Evolutionary conservation across 2,888 invertebrate species (phyloP), one percentile per base, ranked within the genome.

Genomic region (Cylindroiulus punctatus): DNA sequence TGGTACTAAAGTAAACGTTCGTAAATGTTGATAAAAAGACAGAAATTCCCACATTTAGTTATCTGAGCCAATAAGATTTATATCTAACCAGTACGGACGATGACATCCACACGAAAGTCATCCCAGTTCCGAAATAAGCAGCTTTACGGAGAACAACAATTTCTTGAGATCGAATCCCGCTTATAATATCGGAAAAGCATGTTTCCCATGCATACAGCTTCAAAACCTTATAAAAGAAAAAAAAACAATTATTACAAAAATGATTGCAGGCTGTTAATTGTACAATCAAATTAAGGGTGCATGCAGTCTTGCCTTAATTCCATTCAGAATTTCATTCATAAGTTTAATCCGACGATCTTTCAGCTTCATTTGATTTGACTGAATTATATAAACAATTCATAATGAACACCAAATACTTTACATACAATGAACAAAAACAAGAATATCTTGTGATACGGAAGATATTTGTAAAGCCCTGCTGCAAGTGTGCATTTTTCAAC

Each of bases 191-290:
- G 42, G 76, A 44, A 47, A 86, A 86, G 17, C 92, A 92, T 19
- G 89, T 88, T 88, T 92, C 92, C 92, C 92, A 92, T 3, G 92
- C 92, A 89, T 93, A 92, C 88, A 92, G 89, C 88, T 91, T 93
- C 86, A 92, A 88, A 17, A 91, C 91, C 91, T 91, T 88, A 5
- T 8, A 2, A 7, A 44, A 40, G 26, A 7, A 44, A 40, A 44
- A 8, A 83, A 82, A 42, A 26, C 1, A 1, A 81, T 81, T 81
- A 81, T 14, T 36, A 81, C n/a, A 81, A 81, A 22, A 14, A 26
- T n/a, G 17, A n/a, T n/a, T 36, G 30, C 2, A 36, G 1, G 22
- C 30, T 81, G 26, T 2, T 1, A 22, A 19, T n/a, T 14, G 42
- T 26, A 82, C 17, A 36, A 40, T 32, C 30, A 76, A 65, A 8